Conservation (phyloP, 2,797 vertebrate species). For the Periophthalmus magnuspinnatus region DNA sequence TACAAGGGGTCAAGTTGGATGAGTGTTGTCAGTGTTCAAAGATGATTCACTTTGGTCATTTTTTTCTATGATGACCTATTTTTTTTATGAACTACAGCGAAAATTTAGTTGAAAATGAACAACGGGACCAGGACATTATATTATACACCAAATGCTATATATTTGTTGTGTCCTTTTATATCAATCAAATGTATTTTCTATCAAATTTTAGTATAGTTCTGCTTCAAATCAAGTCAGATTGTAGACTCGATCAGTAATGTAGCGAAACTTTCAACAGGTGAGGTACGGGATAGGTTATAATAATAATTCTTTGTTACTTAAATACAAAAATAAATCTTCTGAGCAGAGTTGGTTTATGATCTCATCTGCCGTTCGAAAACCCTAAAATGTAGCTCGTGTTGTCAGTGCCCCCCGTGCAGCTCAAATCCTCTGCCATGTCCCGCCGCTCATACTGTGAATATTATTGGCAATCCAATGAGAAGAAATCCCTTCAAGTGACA, state of each 20-base stretch:
- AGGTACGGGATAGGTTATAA: neutral
- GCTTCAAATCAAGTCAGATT: neutral
- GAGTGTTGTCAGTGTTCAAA: neutral
- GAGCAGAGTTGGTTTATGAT: neutral
- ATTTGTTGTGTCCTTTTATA: too few relatives aligned
- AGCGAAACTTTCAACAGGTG: too few relatives aligned
- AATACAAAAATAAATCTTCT: neutral
- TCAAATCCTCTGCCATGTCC: slow-evolving; percentile 26
- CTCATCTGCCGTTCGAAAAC: neutral
- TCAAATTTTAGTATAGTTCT: neutral
- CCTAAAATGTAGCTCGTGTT: neutral
- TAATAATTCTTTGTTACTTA: neutral
- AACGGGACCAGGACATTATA: too few relatives aligned
- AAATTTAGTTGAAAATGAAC: too few relatives aligned
- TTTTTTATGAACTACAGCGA: too few relatives aligned
- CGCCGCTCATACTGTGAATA: slow-evolving; percentile 22
- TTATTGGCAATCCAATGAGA: slow-evolving; percentile 49
- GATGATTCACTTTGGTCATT: neutral
- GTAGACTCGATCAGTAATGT: too few relatives aligned
- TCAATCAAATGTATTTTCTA: too few relatives aligned
- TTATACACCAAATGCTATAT: too few relatives aligned
- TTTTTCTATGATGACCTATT: too few relatives aligned
- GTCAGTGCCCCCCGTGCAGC: neutral
- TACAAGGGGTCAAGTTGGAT: neutral
- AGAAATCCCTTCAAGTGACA: slow-evolving; percentile 48